A percentile compares a stretch with the other conserved stretches of the same genome.
Conservation (phyloP, 1,140 invertebrate genomes). For the Anastrepha obliqua region DNA sequence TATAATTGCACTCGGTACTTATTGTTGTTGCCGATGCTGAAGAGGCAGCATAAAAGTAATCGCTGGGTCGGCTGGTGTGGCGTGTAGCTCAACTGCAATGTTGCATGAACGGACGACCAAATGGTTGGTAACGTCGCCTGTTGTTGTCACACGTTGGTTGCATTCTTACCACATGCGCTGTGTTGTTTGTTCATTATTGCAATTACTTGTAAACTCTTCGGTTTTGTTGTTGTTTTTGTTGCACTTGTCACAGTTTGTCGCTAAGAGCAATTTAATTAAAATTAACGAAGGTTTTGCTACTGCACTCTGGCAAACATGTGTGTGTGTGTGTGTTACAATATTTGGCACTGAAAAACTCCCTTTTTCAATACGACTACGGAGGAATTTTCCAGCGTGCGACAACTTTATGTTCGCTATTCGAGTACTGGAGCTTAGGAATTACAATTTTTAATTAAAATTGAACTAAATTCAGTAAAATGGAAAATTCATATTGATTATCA, state of each 20-base stretch:
- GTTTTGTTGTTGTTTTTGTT: slow-evolving; percentile 14
- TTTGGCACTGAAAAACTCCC: no score
- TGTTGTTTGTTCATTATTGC: not conserved
- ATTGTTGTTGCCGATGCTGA: not conserved
- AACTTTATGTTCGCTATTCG: no score
- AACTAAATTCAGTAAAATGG: no score
- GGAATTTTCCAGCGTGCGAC: no score
- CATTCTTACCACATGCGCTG: slow-evolving; percentile 29
- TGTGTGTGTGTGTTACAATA: not conserved
- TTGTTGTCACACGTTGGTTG: slow-evolving; percentile 27
- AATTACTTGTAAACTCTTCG: slow-evolving; percentile 17
- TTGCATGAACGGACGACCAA: not conserved
- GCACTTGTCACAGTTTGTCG: slow-evolving; percentile 51
- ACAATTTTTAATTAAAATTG: no score
- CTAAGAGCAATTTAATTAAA: slow-evolving; percentile 48
- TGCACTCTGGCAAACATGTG: not conserved
- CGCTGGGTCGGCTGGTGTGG: slow-evolving; percentile 22
- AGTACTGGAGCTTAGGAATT: no score
- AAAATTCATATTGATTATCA: no score
- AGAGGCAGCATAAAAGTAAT: slow-evolving; percentile 6
- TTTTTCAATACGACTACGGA: no score
- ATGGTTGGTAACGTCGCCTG: not conserved
- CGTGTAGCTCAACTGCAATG: slow-evolving; percentile 3
- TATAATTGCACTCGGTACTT: not conserved
- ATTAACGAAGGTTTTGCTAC: slow-evolving; percentile 12